These are phyloP conservation scores for Ormyrus nitidulus DNA, from an alignment of 2,888 invertebrate genomes.

Conservation along the genomic window DNA sequence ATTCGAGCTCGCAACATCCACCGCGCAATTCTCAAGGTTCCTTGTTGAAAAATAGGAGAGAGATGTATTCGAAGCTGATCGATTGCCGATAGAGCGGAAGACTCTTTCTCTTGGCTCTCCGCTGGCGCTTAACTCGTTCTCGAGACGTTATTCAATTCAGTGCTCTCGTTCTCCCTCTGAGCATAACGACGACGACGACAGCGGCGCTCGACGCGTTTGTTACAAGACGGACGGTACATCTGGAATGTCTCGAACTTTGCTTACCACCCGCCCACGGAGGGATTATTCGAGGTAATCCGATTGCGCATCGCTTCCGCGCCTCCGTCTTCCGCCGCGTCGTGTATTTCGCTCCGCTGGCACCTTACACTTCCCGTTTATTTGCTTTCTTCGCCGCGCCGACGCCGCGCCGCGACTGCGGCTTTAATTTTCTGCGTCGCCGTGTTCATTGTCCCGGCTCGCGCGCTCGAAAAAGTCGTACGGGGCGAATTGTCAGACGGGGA, in stretches of 20 bases:
- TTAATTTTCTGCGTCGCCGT: background rate
- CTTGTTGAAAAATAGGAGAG: background rate
- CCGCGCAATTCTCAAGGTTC: no score
- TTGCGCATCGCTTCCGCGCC: background rate
- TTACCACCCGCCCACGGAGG: background rate
- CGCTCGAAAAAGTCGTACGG: no score
- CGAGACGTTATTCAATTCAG: constrained; percentile 32
- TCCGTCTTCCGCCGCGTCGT: background rate
- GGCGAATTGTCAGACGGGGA: no score
- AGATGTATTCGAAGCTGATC: constrained; percentile 46
- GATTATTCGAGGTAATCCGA: constrained; percentile 20
- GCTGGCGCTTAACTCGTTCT: constrained; percentile 5
- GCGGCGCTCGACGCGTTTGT: background rate
- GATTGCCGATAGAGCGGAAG: constrained; percentile 24
- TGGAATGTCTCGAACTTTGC: constrained; percentile 32
- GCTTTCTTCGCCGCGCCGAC: background rate
- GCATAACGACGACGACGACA: background rate
- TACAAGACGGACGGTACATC: constrained; percentile 9
- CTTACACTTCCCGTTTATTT: background rate
- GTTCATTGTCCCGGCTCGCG: no score
- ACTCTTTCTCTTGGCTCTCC: no score
- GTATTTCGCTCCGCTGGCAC: background rate
- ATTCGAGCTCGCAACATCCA: no score
- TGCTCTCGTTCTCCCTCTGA: background rate
- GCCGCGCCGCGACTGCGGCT: background rate